phyloP scores from a whole-genome alignment of 2,888 invertebrate genomes.

The Lingula anatina region DNA sequence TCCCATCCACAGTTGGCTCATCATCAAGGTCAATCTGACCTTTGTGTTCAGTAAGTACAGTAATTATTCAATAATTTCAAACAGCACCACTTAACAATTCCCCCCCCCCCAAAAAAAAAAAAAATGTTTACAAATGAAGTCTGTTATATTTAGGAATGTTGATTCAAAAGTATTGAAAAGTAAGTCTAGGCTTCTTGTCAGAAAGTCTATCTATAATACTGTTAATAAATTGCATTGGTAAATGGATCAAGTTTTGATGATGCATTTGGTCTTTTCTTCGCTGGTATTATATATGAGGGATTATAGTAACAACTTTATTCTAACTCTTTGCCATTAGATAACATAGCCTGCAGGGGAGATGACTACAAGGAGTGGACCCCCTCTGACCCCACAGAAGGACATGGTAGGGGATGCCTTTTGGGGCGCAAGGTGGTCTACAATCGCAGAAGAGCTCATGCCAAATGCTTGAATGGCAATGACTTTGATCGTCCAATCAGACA shows the following conservation, averaged over 20 bases:
- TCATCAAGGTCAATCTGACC: conserved; percentile 66
- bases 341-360: conserved; percentile 59
- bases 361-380: conserved; percentile 90
- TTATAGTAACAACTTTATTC: no score
- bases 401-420: conserved; percentile 75
- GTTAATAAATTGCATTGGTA: no score
- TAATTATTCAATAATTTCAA: not conserved
- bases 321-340: no score
- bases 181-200: no score
- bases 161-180: not conserved
- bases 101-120: no score
- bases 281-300: not conserved
- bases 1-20: conserved; percentile 77
- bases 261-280: no score
- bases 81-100: no score
- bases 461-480: conserved; percentile 76
- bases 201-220: no score
- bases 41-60: conserved; percentile 56
- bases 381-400: conserved; percentile 54
- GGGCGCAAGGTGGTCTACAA: conserved; percentile 74
- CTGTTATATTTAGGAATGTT: not conserved
- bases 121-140: not conserved
- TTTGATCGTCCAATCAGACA: conserved; percentile 67
- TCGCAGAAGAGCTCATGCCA: conserved; percentile 66
- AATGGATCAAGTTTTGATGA: no score